Evolutionary conservation across 2,888 invertebrate genomes (phyloP).

Genomic region (Nowickia ferox): DNA sequence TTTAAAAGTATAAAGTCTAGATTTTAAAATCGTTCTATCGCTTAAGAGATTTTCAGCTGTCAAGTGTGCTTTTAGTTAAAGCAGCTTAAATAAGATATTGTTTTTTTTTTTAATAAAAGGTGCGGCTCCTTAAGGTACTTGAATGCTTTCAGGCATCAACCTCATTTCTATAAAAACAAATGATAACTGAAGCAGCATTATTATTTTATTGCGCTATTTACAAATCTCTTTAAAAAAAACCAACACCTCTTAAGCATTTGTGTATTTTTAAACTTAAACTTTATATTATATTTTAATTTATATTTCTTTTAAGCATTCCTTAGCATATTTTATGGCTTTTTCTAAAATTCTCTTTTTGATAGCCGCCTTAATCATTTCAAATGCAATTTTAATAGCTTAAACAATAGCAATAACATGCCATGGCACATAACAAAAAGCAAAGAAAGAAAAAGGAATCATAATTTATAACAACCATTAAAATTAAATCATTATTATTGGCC

Average conservation of each 20-base stretch:
- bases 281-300: background rate
- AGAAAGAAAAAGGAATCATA: constrained; percentile 16
- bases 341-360: background rate
- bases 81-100: no score
- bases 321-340: constrained; percentile 36
- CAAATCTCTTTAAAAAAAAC: no score
- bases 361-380: constrained; percentile 8
- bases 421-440: background rate
- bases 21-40: background rate
- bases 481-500: constrained; percentile 52
- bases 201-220: no score
- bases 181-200: no score
- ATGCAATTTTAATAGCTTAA: constrained; percentile 33
- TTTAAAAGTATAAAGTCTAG: background rate
- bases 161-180: no score
- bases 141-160: no score
- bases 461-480: constrained; percentile 50
- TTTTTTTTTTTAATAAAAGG: no score
- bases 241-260: background rate
- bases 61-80: no score
- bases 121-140: no score
- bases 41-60: no score
- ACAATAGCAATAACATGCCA: constrained; percentile 1
- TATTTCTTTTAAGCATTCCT: background rate
- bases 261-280: background rate